phyloP scores from a whole-genome alignment of 2,113 vertebrate species.

The Cheirogaleus medius region DNA sequence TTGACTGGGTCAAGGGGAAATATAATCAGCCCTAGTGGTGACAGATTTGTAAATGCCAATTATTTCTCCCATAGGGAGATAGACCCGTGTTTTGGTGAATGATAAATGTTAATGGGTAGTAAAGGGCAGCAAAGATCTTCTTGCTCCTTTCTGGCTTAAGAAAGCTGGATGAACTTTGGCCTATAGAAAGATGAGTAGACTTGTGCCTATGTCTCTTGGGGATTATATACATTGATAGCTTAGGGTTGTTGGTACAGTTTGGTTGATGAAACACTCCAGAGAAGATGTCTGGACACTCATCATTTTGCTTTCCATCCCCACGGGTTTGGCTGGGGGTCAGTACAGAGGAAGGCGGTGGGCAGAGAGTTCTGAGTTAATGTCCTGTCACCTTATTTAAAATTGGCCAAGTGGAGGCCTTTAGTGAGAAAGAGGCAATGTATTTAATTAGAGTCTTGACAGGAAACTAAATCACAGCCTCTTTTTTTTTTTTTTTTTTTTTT shows the following conservation, averaged over 20 bases:
- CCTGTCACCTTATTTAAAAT: not conserved
- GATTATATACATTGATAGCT: not conserved
- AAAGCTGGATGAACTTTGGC: not conserved
- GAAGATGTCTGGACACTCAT: not conserved
- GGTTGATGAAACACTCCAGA: constrained; percentile 9
- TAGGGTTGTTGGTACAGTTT: constrained; percentile 32
- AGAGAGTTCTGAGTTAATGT: constrained; percentile 4
- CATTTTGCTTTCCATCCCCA: constrained; percentile 9
- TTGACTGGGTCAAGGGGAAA: constrained; percentile 52
- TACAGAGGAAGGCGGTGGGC: not conserved
- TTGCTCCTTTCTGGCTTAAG: not conserved
- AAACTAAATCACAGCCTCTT: constrained; percentile 56
- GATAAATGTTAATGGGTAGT: not conserved
- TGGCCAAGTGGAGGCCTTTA: constrained; percentile 63
- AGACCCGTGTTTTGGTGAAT: constrained; percentile 18
- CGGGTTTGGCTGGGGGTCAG: not conserved
- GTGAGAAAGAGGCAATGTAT: constrained; percentile 33
- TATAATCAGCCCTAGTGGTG: not conserved
- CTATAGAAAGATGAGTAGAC: not conserved
- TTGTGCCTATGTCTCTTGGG: not conserved
- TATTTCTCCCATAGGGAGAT: constrained; percentile 36
- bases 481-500: constrained; percentile 24
- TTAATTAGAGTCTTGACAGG: constrained; percentile 55
- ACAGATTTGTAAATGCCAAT: constrained; percentile 46
- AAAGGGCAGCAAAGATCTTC: constrained; percentile 22